Evolutionary conservation across 1,140 invertebrate genomes (phyloP), one percentile per base, ranked within the genome.

Genomic region (Adoxophyes honmai): DNA sequence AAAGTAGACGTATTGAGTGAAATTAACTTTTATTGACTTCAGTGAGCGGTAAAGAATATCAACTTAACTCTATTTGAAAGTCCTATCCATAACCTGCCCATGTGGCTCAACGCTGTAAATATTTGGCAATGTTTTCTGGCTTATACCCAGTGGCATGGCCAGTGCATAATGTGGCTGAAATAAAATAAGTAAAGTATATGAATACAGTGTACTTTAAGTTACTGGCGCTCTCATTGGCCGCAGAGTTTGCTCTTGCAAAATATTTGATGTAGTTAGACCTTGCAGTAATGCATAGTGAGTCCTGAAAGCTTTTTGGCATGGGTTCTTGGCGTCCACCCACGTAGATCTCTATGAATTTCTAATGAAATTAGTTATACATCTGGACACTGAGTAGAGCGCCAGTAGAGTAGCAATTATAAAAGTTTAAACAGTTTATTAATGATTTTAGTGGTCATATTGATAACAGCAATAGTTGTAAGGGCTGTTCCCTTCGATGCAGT

Each of bases 41-140:
- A 28, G 6, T 28, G 21, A 6, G 21, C 21, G 21, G 21, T 28
- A 42, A 44, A 34, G 13, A 56, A 56, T 56, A 11, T n/a, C n/a
- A 55, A 52, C 34, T 44, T 57, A 55, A 53, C 52, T 55, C 57
- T 42, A 53, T 59, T 62, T 52, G 59, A 37, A 65, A 68, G 53
- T 66, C 66, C 44, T 52, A 66, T 56, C 57, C 33, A 60, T 69
- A 69, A 66, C 59, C 69, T 68, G n/a, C 21, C 16, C n/a, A 18
- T 33, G 73, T 70, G 58, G 71, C 65, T 55, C 73, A 70, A 66
- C 58, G 59, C 66, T 72, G 66, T 57, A 74, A 75, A 78, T 80
- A 77, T 75, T 81, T 82, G 75, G 77, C 77, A 79, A 67, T 72
- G 69, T 64, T 57, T 70, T 70, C 67, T 81, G 79, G 77, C 77